Evolutionary conservation across 2,113 vertebrate genomes (phyloP).

Genomic region (Alethe castanea): DNA sequence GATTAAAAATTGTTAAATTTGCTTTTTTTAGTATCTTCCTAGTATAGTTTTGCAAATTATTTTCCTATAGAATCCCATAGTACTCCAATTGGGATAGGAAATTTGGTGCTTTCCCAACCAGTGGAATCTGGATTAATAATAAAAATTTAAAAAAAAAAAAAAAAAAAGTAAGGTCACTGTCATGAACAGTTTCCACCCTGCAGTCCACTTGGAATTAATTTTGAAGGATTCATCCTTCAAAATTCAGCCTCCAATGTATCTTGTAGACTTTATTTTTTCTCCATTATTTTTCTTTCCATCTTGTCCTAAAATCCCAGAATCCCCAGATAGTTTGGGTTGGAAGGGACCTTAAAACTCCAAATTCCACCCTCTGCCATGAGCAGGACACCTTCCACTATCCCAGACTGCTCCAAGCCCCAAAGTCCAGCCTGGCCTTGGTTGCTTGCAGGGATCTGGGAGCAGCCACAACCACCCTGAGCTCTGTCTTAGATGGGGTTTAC

Average conservation of each 20-base stretch:
- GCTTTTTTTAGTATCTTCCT: neutral
- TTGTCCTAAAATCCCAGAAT: neutral
- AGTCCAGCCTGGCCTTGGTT: neutral
- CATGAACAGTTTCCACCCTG: neutral
- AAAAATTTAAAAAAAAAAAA: neutral
- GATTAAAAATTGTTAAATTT: neutral
- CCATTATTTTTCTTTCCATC: neutral
- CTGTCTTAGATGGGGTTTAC: neutral
- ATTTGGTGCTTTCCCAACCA: neutral
- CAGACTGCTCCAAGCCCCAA: too few relatives aligned
- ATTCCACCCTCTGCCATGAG: too few relatives aligned
- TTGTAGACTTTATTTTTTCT: neutral
- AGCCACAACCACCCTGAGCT: neutral
- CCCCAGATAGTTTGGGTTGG: neutral
- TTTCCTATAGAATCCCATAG: neutral
- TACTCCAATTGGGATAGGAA: accelerated
- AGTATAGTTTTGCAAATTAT: neutral
- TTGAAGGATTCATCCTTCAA: neutral
- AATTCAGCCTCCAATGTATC: neutral
- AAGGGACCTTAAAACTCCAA: neutral
- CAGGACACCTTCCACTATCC: neutral
- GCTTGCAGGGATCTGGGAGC: neutral
- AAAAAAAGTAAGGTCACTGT: neutral
- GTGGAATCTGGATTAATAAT: neutral
- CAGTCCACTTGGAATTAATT: neutral